Evolutionary conservation across 2,797 vertebrate species (phyloP).

Genomic region (Rallus crepitans): DNA sequence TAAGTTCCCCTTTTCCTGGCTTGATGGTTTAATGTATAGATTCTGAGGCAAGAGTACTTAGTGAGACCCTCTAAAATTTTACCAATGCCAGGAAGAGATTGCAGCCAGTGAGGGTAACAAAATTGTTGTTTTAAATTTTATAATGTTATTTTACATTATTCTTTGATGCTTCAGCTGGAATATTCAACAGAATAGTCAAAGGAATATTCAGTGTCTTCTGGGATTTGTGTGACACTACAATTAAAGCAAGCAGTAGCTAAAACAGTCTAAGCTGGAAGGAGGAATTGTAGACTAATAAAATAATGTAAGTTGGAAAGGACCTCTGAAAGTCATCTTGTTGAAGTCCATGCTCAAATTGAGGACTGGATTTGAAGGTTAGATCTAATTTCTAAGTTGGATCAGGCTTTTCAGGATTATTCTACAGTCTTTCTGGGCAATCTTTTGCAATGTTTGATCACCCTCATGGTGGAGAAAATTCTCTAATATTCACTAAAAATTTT

Average conservation of each 20-base stretch:
- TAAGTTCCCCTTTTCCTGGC: not conserved
- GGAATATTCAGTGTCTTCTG: not conserved
- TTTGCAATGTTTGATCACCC: not conserved
- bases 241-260: not conserved
- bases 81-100: not conserved
- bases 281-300: not conserved
- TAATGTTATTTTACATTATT: not conserved
- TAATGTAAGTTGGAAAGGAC: not conserved
- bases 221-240: not conserved
- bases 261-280: not conserved
- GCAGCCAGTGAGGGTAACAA: not conserved
- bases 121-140: not conserved
- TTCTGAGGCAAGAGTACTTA: not conserved
- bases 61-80: not conserved
- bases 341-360: not conserved
- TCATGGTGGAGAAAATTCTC: not conserved
- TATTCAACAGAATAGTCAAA: not conserved
- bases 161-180: not conserved
- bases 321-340: not conserved
- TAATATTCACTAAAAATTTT: not conserved
- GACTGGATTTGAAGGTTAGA: not conserved
- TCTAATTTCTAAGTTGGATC: not conserved
- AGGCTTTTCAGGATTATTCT: not conserved
- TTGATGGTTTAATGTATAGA: not conserved
- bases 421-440: not conserved